Evolutionary conservation across 2,888 invertebrate species (phyloP).

Genomic region (Oxycera nigricornis): DNA sequence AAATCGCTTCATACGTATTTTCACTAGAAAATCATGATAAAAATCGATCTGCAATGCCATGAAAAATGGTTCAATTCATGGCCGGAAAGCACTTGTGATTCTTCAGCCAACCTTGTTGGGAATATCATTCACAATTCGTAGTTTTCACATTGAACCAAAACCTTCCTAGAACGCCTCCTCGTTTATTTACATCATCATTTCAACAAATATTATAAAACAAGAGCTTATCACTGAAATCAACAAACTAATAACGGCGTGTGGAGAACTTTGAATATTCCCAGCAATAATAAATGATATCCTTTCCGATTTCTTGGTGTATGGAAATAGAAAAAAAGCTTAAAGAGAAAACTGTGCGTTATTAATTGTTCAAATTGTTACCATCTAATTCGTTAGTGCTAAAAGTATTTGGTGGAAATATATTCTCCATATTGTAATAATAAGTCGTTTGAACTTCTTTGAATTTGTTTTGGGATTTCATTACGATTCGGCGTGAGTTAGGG

Average conservation of each 20-base stretch:
- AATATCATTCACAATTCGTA: no score
- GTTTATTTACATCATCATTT: no score
- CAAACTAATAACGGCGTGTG: slow-evolving; percentile 46
- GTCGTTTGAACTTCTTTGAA: slow-evolving; percentile 55
- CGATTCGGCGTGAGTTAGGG: slow-evolving; percentile 57
- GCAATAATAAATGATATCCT: slow-evolving; percentile 55
- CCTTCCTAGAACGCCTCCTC: no score
- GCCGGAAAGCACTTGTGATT: no score
- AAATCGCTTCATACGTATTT: no score
- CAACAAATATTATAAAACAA: background rate
- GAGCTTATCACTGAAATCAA: background rate
- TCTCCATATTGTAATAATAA: slow-evolving; percentile 57
- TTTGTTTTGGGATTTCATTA: slow-evolving; percentile 55
- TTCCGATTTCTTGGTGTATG: slow-evolving; percentile 54
- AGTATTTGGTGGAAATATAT: slow-evolving; percentile 57
- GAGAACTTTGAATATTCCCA: slow-evolving; percentile 58
- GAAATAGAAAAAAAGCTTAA: background rate
- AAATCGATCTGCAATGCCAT: no score
- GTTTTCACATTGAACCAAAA: no score
- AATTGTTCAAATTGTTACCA: slow-evolving; percentile 49
- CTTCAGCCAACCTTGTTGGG: no score
- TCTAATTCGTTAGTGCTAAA: slow-evolving; percentile 53
- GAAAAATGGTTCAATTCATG: no score
- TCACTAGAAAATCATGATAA: no score
- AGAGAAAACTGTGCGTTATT: background rate